phyloP scores from a whole-genome alignment of 2,888 invertebrate genomes.

The Meandrusa payeni region DNA sequence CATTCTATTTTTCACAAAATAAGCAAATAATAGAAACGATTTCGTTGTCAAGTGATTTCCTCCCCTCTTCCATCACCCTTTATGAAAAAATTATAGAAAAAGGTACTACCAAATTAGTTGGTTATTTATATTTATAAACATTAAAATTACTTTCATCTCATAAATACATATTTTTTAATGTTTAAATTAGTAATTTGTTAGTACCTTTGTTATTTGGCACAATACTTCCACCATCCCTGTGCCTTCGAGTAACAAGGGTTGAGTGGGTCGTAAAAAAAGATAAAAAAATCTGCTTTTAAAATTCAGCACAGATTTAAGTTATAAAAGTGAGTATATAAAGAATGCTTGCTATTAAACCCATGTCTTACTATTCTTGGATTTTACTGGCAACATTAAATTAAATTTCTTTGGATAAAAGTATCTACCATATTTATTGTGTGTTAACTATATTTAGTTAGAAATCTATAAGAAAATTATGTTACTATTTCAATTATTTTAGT shows the following conservation, averaged over 20 bases:
- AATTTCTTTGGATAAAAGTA: conserved; percentile 28
- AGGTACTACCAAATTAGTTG: conserved; percentile 22
- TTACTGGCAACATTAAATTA: conserved; percentile 3
- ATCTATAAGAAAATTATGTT: no score
- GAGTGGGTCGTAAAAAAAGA: conserved; percentile 55
- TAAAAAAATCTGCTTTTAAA: conserved; percentile 32
- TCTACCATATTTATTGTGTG: conserved; percentile 8
- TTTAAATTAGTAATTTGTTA: conserved; percentile 23
- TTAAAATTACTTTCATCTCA: conserved; percentile 1
- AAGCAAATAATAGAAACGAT: conserved; percentile 8
- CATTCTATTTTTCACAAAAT: conserved; percentile 29
- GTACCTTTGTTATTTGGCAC: conserved; percentile 48
- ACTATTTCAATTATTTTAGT: no score
- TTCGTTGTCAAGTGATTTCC: conserved; percentile 9
- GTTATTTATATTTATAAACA: conserved; percentile 12
- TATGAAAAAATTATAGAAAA: conserved; percentile 13
- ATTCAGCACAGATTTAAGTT: conserved; percentile 18
- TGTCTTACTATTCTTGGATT: conserved; percentile 13
- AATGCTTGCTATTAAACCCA: conserved; percentile 4
- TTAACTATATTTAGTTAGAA: background rate
- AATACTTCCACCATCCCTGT: conserved; percentile 55
- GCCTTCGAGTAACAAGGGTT: conserved; percentile 48
- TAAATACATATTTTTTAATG: conserved; percentile 10
- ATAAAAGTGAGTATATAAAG: conserved; percentile 12
- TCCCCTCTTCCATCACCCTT: conserved; percentile 14